Base-by-base conservation (phyloP, 2,797 vertebrate genomes). In the Propithecus deckenii region DNA sequence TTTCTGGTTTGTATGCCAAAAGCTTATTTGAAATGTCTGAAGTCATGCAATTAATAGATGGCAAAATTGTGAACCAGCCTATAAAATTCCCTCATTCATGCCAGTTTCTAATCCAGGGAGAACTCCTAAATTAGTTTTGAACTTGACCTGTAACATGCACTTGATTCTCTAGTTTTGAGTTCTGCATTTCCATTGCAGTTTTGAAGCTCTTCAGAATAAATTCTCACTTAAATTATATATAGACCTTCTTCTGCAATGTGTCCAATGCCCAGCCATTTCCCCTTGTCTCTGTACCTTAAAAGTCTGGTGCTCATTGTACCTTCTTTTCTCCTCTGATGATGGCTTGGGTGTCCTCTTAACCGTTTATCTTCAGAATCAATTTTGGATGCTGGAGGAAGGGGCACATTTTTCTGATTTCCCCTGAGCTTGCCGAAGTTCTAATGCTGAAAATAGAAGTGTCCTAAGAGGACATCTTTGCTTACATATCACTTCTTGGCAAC, bases 381-480 rank as follows among this genome's bases (percentile, higher is more conserved):
- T 89, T 74, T 81, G 69, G 80, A 63, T 72, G 30, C 65, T 84
- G 65, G 69, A 76, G 52, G 8, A 97, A 86, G 55, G 71, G 65
- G 15, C 15, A 84, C 12, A 41, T 67, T 67, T 72, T n/a, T 95
- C 93, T 97, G 71, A 97, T 97, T 96, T 96, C 91, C 86, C 89
- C 18, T 25, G 87, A 96, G 84, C 23, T 84, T 92, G 65, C 65
- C 61, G 25, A 86, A 93, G 65, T 89, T 81, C 48, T 10, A 15
- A 48, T 81, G 8, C 4, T 59, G 89, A 92, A 96, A 98, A 85
- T 32, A 83, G 30, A 93, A 96, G 61, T 88, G 28, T 20, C 65
- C 50, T 38, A 65, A 71, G 30, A 91, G 30, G 35, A 95, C 23
- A 80, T 88, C 96, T 96, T 96, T 48, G 91, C 96, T 94, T 65